Conservation (phyloP, 2,888 invertebrate species). For the Himalopsyche kuldschensis region DNA sequence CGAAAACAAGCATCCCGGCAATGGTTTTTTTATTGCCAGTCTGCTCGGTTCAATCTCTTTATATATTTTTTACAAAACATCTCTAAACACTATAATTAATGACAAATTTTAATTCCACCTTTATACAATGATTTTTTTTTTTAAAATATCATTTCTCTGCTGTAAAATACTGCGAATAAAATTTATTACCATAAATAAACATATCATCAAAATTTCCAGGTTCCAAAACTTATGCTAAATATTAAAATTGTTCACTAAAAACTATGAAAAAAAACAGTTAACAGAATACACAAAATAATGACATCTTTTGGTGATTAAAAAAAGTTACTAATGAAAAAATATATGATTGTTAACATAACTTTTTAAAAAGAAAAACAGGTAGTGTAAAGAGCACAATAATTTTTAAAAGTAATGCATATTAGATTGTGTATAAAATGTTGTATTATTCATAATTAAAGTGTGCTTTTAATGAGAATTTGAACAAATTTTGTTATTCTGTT, state of each 20-base stretch:
- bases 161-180: not conserved
- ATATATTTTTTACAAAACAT: conserved; percentile 13
- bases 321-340: too few species aligned
- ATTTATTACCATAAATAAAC: not conserved
- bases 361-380: too few species aligned
- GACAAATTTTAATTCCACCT: not conserved
- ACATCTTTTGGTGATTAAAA: too few species aligned
- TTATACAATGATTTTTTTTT: conserved; percentile 9
- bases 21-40: not conserved
- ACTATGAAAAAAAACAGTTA: not conserved
- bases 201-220: not conserved
- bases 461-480: too few species aligned
- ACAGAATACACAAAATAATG: not conserved
- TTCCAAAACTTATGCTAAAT: not conserved
- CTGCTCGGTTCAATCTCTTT: conserved; percentile 21
- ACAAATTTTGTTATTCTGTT: not conserved
- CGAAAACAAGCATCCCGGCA: conserved; percentile 30
- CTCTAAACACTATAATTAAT: not conserved
- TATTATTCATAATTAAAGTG: too few species aligned
- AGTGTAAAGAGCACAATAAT: too few species aligned
- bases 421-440: too few species aligned
- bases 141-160: not conserved
- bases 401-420: too few species aligned
- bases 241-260: not conserved
- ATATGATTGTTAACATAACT: too few species aligned